These are phyloP conservation scores for Drosophila serrata DNA, from an alignment of 1,140 invertebrate species.

Conservation along the genomic window DNA sequence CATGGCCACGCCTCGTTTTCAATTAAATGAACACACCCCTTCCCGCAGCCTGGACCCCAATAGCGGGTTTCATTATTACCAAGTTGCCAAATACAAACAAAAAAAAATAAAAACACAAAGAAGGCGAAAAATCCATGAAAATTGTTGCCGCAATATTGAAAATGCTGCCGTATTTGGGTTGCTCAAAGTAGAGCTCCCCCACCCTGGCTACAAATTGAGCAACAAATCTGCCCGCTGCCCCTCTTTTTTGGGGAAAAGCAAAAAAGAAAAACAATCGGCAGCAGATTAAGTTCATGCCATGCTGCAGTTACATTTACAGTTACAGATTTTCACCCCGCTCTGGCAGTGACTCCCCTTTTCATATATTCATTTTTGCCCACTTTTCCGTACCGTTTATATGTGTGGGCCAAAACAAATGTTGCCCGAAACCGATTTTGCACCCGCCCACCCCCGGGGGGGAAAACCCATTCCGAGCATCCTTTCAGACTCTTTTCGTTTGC, in stretches of 20 bases:
- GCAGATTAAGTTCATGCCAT: constrained; percentile 82
- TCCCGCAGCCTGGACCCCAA: constrained; percentile 23
- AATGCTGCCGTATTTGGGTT: constrained; percentile 77
- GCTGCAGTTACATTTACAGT: constrained; percentile 79
- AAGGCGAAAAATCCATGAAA: constrained; percentile 69
- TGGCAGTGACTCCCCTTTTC: constrained; percentile 25
- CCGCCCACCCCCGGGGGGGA: constrained; percentile 32
- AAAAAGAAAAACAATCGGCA: constrained; percentile 70
- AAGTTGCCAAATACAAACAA: constrained; percentile 73
- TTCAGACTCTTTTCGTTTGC: constrained; percentile 66
- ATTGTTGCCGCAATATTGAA: constrained; percentile 83
- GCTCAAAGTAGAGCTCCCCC: constrained; percentile 33
- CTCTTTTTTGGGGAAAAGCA: constrained; percentile 24
- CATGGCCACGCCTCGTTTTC: constrained; percentile 68
- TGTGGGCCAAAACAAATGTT: constrained; percentile 79
- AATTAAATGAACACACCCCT: constrained; percentile 81
- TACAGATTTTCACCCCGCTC: constrained; percentile 56
- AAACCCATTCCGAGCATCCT: constrained; percentile 70
- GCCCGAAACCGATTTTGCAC: constrained; percentile 77
- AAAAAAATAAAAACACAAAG: constrained; percentile 32
- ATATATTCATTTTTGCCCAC: constrained; percentile 80
- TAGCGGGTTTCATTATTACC: constrained; percentile 81
- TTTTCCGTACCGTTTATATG: constrained; percentile 59
- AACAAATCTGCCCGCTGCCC: constrained; percentile 51
- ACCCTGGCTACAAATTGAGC: constrained; percentile 66